Base-by-base conservation (phyloP, 2,888 invertebrate genomes). In the Cataglyphis albicans region DNA sequence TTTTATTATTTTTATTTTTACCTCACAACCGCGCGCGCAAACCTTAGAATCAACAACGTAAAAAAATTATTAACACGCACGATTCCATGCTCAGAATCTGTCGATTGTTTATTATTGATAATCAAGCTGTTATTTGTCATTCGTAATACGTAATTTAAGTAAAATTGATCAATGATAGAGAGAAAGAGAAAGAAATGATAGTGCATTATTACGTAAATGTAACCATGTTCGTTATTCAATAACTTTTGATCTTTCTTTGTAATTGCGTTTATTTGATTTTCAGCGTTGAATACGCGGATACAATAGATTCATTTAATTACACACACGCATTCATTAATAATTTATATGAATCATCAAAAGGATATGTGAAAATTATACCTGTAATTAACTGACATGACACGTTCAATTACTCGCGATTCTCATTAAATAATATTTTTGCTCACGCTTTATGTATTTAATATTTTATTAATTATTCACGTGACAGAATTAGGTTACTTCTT, bases 381-480 rank as follows among this genome's bases (percentile, higher is more conserved):
- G 32, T 78, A 78, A 78, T 78, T 78, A 78, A 44, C 57, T 78
- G 70, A 78, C 44, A 44, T 59, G 18, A 44, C 32, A 29, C 59
- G 57, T 44, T 70, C 41, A 41, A 78, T 78, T 70, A 59, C 68
- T 78, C 41, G 65, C 52, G 18, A 32, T 57, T 78, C 67, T 78
- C 78, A 41, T 78, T 78, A 70, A 78, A 78, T 78, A 70, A 57
- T 15, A 78, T 70, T 78, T 70, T 78, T 70, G 41, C 57, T 25
- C 10, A 32, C 32, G 68, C n/a, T 68, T 68, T 68, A 57, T 21
- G n/a, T 21, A 32, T 68, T 21, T 35, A 57, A 18, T 70, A 70
- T 59, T 68, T 70, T 78, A 78, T 70, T 81, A 83, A 83, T 83
- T 74, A 83, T 72, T 64, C 80, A 83, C 80, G 29, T 38, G 35